phyloP scores from a whole-genome alignment of 2,888 invertebrate species.

The Agrotis puta region DNA sequence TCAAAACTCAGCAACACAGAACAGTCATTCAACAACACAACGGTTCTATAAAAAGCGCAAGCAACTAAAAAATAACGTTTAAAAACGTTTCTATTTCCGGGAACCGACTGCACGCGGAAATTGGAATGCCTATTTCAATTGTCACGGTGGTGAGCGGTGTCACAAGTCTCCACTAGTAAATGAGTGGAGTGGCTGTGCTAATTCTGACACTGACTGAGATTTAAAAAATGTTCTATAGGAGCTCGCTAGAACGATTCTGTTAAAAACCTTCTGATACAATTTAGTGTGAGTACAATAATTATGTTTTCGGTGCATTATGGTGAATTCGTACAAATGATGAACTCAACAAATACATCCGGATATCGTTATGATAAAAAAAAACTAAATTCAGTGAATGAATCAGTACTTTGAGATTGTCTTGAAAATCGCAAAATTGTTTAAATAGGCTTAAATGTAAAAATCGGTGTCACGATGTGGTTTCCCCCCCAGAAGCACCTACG shows the following conservation, averaged over 20 bases:
- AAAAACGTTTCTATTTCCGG: constrained; percentile 75
- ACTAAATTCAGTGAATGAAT: too few relatives aligned
- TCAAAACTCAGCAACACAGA: not conserved
- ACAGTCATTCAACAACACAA: constrained; percentile 9
- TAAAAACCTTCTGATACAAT: constrained; percentile 31
- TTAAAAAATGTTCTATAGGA: constrained; percentile 42
- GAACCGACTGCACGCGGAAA: constrained; percentile 73
- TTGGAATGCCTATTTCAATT: constrained; percentile 81
- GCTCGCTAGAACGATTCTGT: constrained; percentile 30
- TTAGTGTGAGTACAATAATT: not conserved
- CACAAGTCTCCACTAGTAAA: constrained; percentile 43
- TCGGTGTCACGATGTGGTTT: too few relatives aligned
- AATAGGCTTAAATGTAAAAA: too few relatives aligned
- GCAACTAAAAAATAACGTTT: constrained; percentile 65
- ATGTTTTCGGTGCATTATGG: constrained; percentile 1
- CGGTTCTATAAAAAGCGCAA: constrained; percentile 15
- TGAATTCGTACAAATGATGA: too few relatives aligned
- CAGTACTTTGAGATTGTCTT: too few relatives aligned
- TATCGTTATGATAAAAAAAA: not conserved
- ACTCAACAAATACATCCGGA: too few relatives aligned
- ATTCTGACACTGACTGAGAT: constrained; percentile 59
- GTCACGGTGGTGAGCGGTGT: constrained; percentile 68
- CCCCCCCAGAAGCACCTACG: too few relatives aligned
- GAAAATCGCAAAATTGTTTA: too few relatives aligned
- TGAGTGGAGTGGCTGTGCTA: constrained; percentile 60